phyloP scores from a whole-genome alignment of 2,797 vertebrate genomes.

The Valencia hispanica region DNA sequence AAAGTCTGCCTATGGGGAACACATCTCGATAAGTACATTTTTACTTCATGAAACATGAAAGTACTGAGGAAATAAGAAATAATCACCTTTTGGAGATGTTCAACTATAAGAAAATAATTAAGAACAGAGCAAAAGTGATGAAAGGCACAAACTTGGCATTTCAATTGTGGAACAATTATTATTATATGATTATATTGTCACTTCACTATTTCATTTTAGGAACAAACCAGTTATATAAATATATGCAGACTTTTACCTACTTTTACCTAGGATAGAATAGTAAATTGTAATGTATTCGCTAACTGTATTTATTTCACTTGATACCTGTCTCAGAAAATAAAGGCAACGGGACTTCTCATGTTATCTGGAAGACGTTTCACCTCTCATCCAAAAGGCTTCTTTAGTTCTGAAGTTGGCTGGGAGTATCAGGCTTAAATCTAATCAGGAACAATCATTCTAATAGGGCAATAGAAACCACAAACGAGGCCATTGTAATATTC shows the following conservation, averaged over 20 bases:
- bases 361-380: too few species aligned
- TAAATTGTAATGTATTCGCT: not conserved
- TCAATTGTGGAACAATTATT: not conserved
- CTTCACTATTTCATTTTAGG: not conserved
- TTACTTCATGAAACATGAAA: slow-evolving; percentile 21
- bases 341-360: too few species aligned
- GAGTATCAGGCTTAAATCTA: too few species aligned
- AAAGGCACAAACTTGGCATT: not conserved
- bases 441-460: too few species aligned
- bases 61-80: slow-evolving; percentile 9
- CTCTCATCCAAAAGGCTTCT: too few species aligned
- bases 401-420: too few species aligned
- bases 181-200: not conserved
- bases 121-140: not conserved
- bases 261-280: not conserved
- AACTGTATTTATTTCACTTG: not conserved
- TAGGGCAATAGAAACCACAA: too few species aligned
- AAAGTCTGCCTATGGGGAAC: slow-evolving; percentile 24
- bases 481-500: too few species aligned
- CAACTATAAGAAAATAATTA: not conserved
- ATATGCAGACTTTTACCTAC: too few species aligned
- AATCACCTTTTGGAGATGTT: not conserved
- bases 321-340: not conserved
- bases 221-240: not conserved
- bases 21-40: slow-evolving; percentile 16